Conservation (phyloP, 2,888 invertebrate species). For the Notodromas monacha region DNA sequence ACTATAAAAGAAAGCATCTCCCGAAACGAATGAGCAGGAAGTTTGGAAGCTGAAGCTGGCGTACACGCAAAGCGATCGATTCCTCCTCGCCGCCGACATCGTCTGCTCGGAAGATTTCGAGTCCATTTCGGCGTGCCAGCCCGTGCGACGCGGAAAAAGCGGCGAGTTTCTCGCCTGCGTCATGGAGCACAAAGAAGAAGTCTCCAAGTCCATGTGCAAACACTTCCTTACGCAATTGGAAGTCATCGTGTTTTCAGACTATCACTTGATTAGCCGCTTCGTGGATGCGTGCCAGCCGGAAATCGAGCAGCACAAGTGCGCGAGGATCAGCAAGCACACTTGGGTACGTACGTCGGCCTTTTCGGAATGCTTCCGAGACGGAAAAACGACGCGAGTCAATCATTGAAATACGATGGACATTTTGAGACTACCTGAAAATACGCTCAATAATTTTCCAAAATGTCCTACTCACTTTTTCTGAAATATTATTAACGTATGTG, state of each 20-base stretch:
- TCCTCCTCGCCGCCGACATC: conserved; percentile 23
- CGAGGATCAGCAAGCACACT: conserved; percentile 36
- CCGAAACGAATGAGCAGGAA: too few relatives aligned
- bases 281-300: conserved; percentile 39
- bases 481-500: too few relatives aligned
- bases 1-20: too few relatives aligned
- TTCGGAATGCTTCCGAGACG: too few relatives aligned
- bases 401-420: too few relatives aligned
- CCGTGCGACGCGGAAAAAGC: conserved; percentile 10
- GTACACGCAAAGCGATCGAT: conserved; percentile 27
- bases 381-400: too few relatives aligned
- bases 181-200: conserved; percentile 26
- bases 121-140: too few relatives aligned
- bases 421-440: too few relatives aligned
- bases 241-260: conserved; percentile 55
- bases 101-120: conserved; percentile 25
- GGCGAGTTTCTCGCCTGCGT: conserved; percentile 24
- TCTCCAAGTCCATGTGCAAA: conserved; percentile 22
- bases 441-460: too few relatives aligned
- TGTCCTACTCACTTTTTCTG: too few relatives aligned
- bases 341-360: too few relatives aligned
- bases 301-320: conserved; percentile 38
- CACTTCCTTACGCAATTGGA: conserved; percentile 28
- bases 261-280: conserved; percentile 45
- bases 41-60: conserved; percentile 29